phyloP scores from a whole-genome alignment of 2,113 vertebrate species.

The Pygoscelis adeliae region DNA sequence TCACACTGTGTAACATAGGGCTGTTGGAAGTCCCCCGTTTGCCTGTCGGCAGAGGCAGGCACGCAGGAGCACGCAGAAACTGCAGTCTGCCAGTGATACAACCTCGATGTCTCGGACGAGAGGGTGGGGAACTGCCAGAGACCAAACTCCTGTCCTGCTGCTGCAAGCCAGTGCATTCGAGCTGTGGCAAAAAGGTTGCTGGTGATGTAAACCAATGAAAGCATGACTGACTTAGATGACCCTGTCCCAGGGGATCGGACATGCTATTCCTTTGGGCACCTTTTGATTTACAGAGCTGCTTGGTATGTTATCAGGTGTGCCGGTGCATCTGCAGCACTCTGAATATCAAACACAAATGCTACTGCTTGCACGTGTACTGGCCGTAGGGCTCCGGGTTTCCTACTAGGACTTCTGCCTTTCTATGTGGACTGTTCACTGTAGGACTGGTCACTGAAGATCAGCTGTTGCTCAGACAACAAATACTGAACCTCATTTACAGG shows the following conservation, averaged over 20 bases:
- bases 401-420: not conserved
- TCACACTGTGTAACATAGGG: fast-evolving
- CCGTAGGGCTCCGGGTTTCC: not conserved
- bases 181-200: not conserved
- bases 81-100: not conserved
- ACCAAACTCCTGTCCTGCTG: not conserved
- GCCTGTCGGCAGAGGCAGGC: not conserved
- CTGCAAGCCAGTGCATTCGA: fast-evolving
- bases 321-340: fast-evolving
- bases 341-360: not conserved
- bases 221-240: not conserved
- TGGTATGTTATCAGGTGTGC: not conserved
- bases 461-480: not conserved
- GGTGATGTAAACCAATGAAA: not conserved
- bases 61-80: not conserved
- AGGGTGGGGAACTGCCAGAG: not conserved
- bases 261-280: not conserved
- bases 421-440: not conserved
- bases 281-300: not conserved
- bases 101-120: fast-evolving
- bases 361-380: fast-evolving
- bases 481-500: not conserved
- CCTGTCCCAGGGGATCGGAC: not conserved
- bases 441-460: not conserved
- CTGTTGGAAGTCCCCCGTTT: not conserved